A percentile compares a stretch with the other conserved stretches of the same genome.
phyloP scores from a whole-genome alignment of 2,888 invertebrate genomes.

The Tachina fera region DNA sequence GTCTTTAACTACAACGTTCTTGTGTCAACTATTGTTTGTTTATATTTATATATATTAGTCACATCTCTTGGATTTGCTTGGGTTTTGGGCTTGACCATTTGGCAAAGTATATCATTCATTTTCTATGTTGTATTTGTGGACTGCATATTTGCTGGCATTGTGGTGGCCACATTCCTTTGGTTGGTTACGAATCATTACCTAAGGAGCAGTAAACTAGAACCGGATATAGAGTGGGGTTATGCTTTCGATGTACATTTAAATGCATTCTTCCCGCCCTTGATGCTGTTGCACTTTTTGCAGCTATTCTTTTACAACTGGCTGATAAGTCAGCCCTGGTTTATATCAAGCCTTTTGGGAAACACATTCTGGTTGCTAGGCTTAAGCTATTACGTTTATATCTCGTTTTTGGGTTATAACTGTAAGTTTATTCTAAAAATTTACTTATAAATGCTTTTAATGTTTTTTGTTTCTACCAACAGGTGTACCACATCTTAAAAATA shows the following conservation, averaged over 20 bases:
- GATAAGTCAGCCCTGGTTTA: constrained; percentile 89
- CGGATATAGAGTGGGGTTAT: constrained; percentile 97
- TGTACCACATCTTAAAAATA: constrained; percentile 93
- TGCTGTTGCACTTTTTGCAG: constrained; percentile 96
- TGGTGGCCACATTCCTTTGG: constrained; percentile 96
- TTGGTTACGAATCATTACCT: constrained; percentile 84
- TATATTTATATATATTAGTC: constrained; percentile 84
- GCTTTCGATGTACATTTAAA: constrained; percentile 99
- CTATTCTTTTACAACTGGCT: constrained; percentile 93
- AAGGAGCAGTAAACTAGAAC: constrained; percentile 79
- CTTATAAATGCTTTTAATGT: not conserved
- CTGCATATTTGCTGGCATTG: constrained; percentile 93
- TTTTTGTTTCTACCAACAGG: constrained; percentile 84
- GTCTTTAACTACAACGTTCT: not conserved
- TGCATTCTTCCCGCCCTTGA: constrained; percentile 98
- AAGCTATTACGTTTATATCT: constrained; percentile 97
- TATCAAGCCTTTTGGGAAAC: constrained; percentile 94
- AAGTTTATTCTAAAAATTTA: constrained; percentile 82
- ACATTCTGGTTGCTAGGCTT: constrained; percentile 96
- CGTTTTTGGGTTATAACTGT: constrained; percentile 98
- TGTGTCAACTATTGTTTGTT: not conserved
- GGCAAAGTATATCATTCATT: constrained; percentile 91
- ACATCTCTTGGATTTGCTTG: constrained; percentile 95
- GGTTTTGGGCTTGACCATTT: constrained; percentile 88
- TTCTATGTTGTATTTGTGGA: constrained; percentile 97